Evolutionary conservation across 2,888 invertebrate species (phyloP).

Genomic region (Acrobeloides nanus): DNA sequence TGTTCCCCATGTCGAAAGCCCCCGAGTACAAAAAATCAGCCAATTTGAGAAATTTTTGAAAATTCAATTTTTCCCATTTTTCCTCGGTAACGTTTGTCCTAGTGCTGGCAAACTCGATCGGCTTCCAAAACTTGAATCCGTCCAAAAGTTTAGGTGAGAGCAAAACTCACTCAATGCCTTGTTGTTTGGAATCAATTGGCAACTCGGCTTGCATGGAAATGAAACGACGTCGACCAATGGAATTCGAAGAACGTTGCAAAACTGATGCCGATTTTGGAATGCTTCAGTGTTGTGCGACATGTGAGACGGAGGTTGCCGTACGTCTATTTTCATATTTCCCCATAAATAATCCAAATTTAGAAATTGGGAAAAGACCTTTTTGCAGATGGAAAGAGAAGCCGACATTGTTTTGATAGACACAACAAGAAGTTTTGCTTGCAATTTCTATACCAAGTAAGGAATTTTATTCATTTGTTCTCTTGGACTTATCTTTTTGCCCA

Average conservation of each 20-base stretch:
- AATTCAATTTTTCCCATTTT: too few species aligned
- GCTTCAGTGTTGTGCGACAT: slow-evolving; percentile 46
- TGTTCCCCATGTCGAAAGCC: too few species aligned
- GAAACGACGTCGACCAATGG: slow-evolving; percentile 25
- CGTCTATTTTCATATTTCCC: background rate
- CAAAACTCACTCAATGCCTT: slow-evolving; percentile 16
- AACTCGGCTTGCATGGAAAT: slow-evolving; percentile 31
- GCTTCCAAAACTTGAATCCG: too few species aligned
- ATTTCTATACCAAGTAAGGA: slow-evolving; percentile 29
- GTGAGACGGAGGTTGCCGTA: slow-evolving; percentile 25
- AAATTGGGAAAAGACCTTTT: slow-evolving; percentile 20
- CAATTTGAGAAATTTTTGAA: too few species aligned
- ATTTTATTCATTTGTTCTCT: too few species aligned
- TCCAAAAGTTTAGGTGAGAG: too few species aligned
- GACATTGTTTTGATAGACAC: slow-evolving; percentile 46
- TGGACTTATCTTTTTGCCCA: too few species aligned
- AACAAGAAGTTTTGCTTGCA: slow-evolving; percentile 37
- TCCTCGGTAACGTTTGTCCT: too few species aligned
- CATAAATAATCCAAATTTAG: slow-evolving; percentile 1
- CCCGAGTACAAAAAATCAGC: too few species aligned
- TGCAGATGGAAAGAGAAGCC: slow-evolving; percentile 17
- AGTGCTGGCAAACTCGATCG: too few species aligned
- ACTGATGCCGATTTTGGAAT: slow-evolving; percentile 38
- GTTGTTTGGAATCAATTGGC: slow-evolving; percentile 25
- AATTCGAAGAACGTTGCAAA: slow-evolving; percentile 34